Conservation (phyloP, 2,113 vertebrate genomes). For the Periophthalmodon schlosseri region DNA sequence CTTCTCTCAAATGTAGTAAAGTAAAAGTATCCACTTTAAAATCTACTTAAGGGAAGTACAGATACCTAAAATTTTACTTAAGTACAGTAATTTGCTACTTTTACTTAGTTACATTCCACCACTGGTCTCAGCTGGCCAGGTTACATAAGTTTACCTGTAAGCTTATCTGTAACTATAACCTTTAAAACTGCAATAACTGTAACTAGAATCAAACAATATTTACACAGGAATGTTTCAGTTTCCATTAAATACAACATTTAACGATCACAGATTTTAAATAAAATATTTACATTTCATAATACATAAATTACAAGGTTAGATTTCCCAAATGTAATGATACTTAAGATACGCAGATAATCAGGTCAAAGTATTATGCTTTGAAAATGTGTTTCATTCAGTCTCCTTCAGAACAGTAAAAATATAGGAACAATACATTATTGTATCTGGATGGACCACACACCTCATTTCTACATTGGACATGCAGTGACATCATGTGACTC, state of each 20-base stretch:
- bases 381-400: not conserved
- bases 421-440: not conserved
- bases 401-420: not conserved
- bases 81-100: too few relatives aligned
- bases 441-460: not conserved
- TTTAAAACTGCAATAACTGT: not conserved
- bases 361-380: not conserved
- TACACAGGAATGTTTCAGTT: not conserved
- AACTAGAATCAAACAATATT: not conserved
- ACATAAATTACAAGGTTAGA: conserved; percentile 50
- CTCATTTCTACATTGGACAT: conserved; percentile 2
- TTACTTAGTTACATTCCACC: too few relatives aligned
- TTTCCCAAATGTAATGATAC: conserved; percentile 9
- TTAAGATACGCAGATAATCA: not conserved
- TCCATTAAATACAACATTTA: conserved; percentile 60
- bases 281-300: conserved; percentile 66
- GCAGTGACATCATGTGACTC: conserved; percentile 13
- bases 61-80: too few relatives aligned
- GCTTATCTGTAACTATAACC: not conserved
- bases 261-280: conserved; percentile 40
- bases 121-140: too few relatives aligned
- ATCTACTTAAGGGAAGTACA: too few relatives aligned
- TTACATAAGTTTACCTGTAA: too few relatives aligned
- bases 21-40: too few relatives aligned
- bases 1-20: too few relatives aligned